Conservation (phyloP, 2,797 vertebrate species). For the Telmatherina bonti region DNA sequence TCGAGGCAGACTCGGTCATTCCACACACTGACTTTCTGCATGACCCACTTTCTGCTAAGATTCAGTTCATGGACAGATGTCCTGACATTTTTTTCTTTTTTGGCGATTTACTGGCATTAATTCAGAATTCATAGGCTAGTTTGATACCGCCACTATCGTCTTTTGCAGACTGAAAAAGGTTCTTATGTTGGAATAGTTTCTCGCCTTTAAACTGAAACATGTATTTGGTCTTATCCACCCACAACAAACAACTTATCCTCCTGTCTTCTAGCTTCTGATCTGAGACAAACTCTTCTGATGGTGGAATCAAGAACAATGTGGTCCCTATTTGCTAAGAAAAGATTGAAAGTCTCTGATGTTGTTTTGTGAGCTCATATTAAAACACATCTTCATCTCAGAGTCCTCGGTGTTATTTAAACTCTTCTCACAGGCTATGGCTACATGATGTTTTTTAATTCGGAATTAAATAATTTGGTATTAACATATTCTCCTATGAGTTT, state of each 20-base stretch:
- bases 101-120: background rate
- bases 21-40: slow-evolving; percentile 6
- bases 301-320: no score
- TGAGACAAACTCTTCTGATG: background rate
- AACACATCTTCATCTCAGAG: no score
- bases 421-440: no score
- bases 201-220: background rate
- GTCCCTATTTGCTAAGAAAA: no score
- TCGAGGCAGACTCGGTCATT: slow-evolving; percentile 6
- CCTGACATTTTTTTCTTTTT: slow-evolving; percentile 1
- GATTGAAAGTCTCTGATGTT: no score
- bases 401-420: no score
- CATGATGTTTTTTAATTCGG: no score
- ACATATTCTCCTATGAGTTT: no score
- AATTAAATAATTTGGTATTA: no score
- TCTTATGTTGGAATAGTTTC: background rate
- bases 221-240: no score
- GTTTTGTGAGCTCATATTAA: no score
- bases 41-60: background rate
- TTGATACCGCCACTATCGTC: background rate
- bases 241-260: background rate
- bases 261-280: background rate
- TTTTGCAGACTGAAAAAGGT: background rate
- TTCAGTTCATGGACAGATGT: slow-evolving; percentile 6
- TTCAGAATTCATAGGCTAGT: background rate